Base-by-base conservation (phyloP, 1,140 invertebrate genomes). In the Temnothorax nylanderi region DNA sequence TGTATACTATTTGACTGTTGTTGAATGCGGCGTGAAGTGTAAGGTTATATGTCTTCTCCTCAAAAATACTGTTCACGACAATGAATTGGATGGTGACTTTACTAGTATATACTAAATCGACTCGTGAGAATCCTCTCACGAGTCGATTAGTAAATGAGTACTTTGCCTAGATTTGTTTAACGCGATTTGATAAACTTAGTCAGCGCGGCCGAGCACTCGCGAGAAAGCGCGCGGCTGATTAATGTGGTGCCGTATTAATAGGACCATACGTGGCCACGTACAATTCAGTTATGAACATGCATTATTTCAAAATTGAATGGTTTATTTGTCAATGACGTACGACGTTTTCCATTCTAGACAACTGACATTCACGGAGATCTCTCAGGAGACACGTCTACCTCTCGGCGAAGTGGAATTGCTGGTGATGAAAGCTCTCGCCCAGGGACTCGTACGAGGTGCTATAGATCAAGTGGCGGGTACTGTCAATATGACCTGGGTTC, bases 401-500 rank as follows among this genome's bases (percentile, higher is more conserved):
- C 94, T 97, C 13, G 97, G 97, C 65, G 97, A 99, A 95, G 98
- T 99, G 32, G 99, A 99, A 94, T 95, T 99, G 84, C 96, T 99
- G 13, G 98, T 99, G 2, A 99, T 99, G 99, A 99, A 99, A 95
- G 99, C 99, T 0, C 94, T 99, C 41, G 98, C 99, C n/a, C 97
- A 99, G 90, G 98, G 98, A 64, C 96, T 99, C 0, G 98, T 99
- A 3, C 97, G 97, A 87, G 99, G 99, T 18, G 97, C 97, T 67
- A 99, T 99, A 91, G 99, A 99, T 96, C 98, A 99, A 95, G 98
- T 99, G 3, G 96, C 97, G 21, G 95, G 96, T 78, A 97, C 96
- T 87, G 97, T 98, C 6, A 96, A 97, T 89, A 97, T 98, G 95
- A 97, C 97, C n/a, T 95, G 95, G 95, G 98, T 99, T 26, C 98